Conservation (phyloP, 1,140 invertebrate species). For the Eupeodes corollae region DNA sequence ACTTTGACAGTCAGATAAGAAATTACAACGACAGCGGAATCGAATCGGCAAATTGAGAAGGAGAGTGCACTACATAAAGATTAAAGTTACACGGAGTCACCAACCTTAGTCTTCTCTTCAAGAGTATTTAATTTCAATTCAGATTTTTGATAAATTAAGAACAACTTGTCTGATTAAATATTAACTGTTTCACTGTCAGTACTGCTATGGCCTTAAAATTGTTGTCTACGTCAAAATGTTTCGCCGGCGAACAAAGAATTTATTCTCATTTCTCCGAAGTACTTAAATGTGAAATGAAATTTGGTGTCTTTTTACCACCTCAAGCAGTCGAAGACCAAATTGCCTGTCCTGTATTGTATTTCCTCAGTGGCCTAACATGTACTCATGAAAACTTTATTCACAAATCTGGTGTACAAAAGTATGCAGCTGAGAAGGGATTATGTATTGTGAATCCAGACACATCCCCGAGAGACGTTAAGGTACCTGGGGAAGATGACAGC, state of each 20-base stretch:
- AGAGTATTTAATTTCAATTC: no score
- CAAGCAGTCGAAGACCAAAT: constrained; percentile 51
- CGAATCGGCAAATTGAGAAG: no score
- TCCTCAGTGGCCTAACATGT: constrained; percentile 88
- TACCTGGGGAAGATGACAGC: constrained; percentile 78
- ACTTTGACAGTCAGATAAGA: no score
- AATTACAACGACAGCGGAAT: no score
- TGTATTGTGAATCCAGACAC: constrained; percentile 85
- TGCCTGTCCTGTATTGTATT: constrained; percentile 77
- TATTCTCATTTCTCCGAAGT: constrained; percentile 70
- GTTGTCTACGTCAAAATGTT: constrained; percentile 21
- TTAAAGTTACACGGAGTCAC: no score
- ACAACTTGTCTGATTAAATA: no score
- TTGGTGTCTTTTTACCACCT: constrained; percentile 80
- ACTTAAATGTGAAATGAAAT: constrained; percentile 84
- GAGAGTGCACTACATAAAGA: no score
- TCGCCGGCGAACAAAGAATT: constrained; percentile 41
- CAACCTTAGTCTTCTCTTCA: no score
- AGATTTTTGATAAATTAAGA: no score
- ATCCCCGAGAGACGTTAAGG: constrained; percentile 79
- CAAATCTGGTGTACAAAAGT: constrained; percentile 86
- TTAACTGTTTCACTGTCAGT: no score
- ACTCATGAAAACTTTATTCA: constrained; percentile 94
- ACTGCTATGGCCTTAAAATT: constrained; percentile 18
- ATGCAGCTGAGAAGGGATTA: constrained; percentile 58